Evolutionary conservation across 1,140 invertebrate species (phyloP).

Genomic region (Drosophila pallidifrons): DNA sequence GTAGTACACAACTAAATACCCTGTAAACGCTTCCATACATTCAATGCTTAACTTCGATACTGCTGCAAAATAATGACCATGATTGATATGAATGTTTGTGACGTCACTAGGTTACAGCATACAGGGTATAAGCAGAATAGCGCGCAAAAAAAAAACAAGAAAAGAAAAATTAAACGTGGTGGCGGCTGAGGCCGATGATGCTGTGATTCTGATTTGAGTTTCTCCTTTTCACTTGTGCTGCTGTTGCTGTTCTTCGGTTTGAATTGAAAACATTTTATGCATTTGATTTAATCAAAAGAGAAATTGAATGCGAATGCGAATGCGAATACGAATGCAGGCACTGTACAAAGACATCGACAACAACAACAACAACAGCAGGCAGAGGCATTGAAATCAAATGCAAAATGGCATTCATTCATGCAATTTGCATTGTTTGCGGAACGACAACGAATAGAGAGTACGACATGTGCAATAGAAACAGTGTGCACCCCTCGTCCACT

Average conservation of each 20-base stretch:
- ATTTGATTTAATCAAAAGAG: conserved; percentile 83
- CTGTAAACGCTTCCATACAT: conserved; percentile 6
- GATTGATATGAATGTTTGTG: too few relatives aligned
- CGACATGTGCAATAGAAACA: conserved; percentile 43
- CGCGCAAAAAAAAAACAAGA: conserved; percentile 7
- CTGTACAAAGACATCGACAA: conserved; percentile 41
- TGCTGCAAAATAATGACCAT: too few relatives aligned
- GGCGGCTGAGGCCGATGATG: conserved; percentile 46
- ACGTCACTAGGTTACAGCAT: too few relatives aligned
- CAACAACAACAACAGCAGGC: conserved; percentile 9
- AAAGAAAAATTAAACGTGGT: conserved; percentile 47
- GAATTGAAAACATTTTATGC: conserved; percentile 83
- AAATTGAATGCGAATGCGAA: conserved; percentile 70
- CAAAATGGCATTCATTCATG: conserved; percentile 82
- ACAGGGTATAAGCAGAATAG: conserved; percentile 18
- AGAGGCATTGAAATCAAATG: conserved; percentile 73
- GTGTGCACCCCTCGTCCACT: not conserved
- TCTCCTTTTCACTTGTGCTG: conserved; percentile 20
- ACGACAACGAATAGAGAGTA: conserved; percentile 28
- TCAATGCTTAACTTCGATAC: too few relatives aligned
- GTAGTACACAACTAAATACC: conserved; percentile 2
- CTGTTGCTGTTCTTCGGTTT: conserved; percentile 50
- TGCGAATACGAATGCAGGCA: conserved; percentile 55
- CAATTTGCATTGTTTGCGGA: conserved; percentile 77
- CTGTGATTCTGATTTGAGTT: conserved; percentile 37